Percentiles rank a stretch among this genome's conserved stretches.
phyloP scores from a whole-genome alignment of 2,113 vertebrate species.

The Gymnobelideus leadbeateri region DNA sequence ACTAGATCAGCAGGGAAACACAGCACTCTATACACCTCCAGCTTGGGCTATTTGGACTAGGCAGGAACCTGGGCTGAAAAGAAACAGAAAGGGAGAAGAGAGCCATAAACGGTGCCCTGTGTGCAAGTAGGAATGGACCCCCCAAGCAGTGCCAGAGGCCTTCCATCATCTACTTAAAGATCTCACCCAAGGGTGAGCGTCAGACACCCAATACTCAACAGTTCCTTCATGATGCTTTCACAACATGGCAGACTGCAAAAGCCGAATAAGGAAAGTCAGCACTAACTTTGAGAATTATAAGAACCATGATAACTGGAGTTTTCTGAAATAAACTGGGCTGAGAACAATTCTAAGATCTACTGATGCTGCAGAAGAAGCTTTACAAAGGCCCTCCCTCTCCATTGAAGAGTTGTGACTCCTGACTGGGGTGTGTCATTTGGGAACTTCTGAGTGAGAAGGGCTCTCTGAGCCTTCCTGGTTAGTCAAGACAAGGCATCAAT shows the following conservation, averaged over 20 bases:
- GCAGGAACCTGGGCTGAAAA: background rate
- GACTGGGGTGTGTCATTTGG: background rate
- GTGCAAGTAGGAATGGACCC: background rate
- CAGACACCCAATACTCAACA: background rate
- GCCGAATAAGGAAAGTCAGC: background rate
- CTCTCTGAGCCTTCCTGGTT: too few species aligned
- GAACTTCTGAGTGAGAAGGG: background rate
- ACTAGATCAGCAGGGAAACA: background rate
- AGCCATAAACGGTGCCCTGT: background rate
- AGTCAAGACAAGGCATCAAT: background rate
- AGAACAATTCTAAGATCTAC: background rate
- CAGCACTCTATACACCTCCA: background rate
- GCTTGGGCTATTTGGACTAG: background rate
- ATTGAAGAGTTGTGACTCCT: background rate
- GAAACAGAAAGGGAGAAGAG: slow-evolving; percentile 25
- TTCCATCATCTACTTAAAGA: background rate
- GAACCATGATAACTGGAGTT: background rate
- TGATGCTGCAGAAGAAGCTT: background rate
- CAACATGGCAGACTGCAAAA: background rate
- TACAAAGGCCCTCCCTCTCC: background rate
- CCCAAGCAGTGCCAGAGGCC: background rate
- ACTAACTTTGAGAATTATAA: background rate
- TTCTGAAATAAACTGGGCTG: background rate
- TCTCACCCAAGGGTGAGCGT: background rate
- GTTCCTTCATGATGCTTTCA: background rate